Percentiles rank a stretch among this genome's conserved stretches.
Conservation (phyloP, 2,113 vertebrate genomes). For the Stictonetta naevosa region DNA sequence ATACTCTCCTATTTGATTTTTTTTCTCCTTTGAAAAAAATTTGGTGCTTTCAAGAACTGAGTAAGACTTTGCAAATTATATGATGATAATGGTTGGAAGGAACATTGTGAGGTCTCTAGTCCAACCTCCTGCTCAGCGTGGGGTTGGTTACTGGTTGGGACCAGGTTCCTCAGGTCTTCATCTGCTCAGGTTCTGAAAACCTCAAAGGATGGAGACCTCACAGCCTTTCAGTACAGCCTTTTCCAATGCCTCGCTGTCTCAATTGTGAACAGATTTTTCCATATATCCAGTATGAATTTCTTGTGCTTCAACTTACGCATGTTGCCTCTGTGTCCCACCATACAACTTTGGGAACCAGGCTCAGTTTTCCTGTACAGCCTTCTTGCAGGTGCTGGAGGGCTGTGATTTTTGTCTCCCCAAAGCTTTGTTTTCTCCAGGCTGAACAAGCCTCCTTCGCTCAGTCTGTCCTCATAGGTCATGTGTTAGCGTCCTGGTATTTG, state of each 20-base stretch:
- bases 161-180: neutral
- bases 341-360: rapidly evolving
- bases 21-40: neutral
- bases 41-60: neutral
- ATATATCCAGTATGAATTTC: neutral
- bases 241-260: neutral
- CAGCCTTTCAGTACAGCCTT: neutral
- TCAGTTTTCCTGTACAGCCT: neutral
- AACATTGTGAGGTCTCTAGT: neutral
- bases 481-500: neutral
- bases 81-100: neutral
- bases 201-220: neutral
- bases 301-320: neutral
- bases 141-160: neutral
- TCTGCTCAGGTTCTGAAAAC: neutral
- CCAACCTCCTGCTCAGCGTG: neutral
- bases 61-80: neutral
- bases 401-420: neutral
- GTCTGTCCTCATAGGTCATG: neutral
- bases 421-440: neutral
- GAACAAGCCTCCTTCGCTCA: neutral
- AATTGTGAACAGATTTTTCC: neutral
- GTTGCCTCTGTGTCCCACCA: rapidly evolving
- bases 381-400: neutral
- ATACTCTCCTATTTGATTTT: neutral